Percentiles rank a stretch among this genome's conserved stretches.
These are phyloP conservation scores for Polia nebulosa DNA, from an alignment of 2,888 invertebrate species.

Conservation along the genomic window DNA sequence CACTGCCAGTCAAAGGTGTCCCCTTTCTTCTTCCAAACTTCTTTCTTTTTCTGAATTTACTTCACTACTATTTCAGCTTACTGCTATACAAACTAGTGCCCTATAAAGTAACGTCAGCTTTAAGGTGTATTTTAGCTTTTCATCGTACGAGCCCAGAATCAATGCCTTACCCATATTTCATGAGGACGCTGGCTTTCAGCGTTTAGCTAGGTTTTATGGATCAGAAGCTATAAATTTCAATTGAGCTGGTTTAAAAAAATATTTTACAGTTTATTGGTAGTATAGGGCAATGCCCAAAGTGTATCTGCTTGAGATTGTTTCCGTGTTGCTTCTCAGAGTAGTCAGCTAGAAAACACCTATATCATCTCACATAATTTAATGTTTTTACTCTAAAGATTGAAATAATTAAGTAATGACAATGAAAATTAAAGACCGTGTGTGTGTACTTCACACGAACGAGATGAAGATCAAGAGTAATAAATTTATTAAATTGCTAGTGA, in stretches of 20 bases:
- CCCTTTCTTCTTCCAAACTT: too few species aligned
- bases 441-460: too few species aligned
- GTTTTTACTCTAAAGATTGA: too few species aligned
- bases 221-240: conserved; percentile 59
- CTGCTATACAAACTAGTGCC: not conserved
- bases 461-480: too few species aligned
- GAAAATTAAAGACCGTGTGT: too few species aligned
- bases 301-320: not conserved
- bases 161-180: conserved; percentile 42
- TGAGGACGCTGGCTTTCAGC: conserved; percentile 35
- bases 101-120: not conserved
- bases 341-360: not conserved
- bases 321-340: not conserved
- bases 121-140: conserved; percentile 7
- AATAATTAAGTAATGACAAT: too few species aligned
- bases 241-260: conserved; percentile 29
- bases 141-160: conserved; percentile 22
- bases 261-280: conserved; percentile 24
- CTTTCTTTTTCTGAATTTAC: too few species aligned
- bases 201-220: conserved; percentile 49
- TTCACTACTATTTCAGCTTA: not conserved
- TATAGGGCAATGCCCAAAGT: not conserved
- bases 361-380: too few species aligned
- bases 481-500: too few species aligned
- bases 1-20: too few species aligned